phyloP scores from a whole-genome alignment of 2,113 vertebrate genomes.

The Hiodon tergisus region DNA sequence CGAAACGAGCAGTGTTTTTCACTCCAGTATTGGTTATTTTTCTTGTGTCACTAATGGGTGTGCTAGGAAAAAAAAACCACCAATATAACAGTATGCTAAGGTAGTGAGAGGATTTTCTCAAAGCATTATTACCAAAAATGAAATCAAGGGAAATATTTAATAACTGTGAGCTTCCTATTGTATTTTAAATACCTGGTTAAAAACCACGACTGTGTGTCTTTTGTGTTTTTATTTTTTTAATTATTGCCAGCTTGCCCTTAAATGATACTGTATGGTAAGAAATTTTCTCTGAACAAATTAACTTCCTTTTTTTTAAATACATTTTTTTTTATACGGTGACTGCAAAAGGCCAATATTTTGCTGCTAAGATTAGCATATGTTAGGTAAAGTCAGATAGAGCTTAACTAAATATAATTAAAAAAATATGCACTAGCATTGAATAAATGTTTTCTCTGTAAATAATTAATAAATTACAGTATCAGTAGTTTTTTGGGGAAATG shows the following conservation, averaged over 20 bases:
- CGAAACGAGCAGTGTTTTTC: slow-evolving; percentile 63
- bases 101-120: slow-evolving; percentile 48
- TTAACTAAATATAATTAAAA: slow-evolving; percentile 51
- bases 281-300: slow-evolving; percentile 78
- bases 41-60: slow-evolving; percentile 6
- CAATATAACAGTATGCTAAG: slow-evolving; percentile 9
- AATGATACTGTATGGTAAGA: slow-evolving; percentile 71
- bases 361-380: slow-evolving; percentile 70
- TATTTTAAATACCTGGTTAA: slow-evolving; percentile 58
- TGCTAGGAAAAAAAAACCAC: slow-evolving; percentile 11
- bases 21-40: slow-evolving; percentile 62
- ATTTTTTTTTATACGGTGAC: slow-evolving; percentile 74
- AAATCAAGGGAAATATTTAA: slow-evolving; percentile 53
- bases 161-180: slow-evolving; percentile 34
- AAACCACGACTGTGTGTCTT: slow-evolving; percentile 50
- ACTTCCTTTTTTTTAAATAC: slow-evolving; percentile 74
- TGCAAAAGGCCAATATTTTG: slow-evolving; percentile 75
- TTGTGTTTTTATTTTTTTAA: slow-evolving; percentile 45
- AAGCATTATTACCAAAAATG: slow-evolving; percentile 73
- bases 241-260: slow-evolving; percentile 69
- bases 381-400: slow-evolving; percentile 72
- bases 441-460: slow-evolving; percentile 50
- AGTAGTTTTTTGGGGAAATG: slow-evolving; percentile 60
- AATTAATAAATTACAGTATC: slow-evolving; percentile 52
- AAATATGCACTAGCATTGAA: slow-evolving; percentile 69